Percentiles rank a stretch among this genome's conserved stretches.
phyloP scores from a whole-genome alignment of 2,113 vertebrate species.

The Coreoperca whiteheadi region DNA sequence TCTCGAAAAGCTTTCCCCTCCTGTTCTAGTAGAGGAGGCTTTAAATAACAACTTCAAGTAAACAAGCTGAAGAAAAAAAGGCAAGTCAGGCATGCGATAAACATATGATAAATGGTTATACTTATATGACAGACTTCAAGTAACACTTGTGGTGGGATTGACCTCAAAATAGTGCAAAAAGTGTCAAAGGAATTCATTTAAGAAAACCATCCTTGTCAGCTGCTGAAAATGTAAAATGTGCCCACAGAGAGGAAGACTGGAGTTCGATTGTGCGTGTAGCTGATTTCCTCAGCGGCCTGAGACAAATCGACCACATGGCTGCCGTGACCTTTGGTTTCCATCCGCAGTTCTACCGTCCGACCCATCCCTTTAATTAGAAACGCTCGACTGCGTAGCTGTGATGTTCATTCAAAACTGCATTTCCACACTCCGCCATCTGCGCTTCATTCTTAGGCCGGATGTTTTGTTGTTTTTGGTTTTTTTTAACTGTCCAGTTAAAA shows the following conservation, averaged over 20 bases:
- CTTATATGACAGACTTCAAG: background rate
- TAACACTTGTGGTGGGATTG: background rate
- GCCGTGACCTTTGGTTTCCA: slow-evolving; percentile 26
- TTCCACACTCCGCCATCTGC: background rate
- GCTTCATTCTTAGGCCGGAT: background rate
- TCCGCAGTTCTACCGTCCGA: background rate
- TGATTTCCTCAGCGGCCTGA: background rate
- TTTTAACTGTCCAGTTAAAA: background rate
- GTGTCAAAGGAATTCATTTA: background rate
- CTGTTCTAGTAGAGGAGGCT: slow-evolving; percentile 17
- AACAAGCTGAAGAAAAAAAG: slow-evolving; percentile 6
- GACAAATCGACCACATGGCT: slow-evolving; percentile 4
- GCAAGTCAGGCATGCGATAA: background rate
- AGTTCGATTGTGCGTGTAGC: slow-evolving; percentile 1
- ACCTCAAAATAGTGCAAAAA: too few species aligned
- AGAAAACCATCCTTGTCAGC: background rate
- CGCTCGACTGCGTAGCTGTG: background rate
- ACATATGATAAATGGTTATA: background rate
- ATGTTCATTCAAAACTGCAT: background rate
- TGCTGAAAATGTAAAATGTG: background rate
- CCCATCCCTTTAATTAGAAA: slow-evolving; percentile 33
- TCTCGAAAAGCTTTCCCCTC: slow-evolving; percentile 7
- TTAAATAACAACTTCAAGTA: background rate
- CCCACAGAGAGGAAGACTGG: background rate
- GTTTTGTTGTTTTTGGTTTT: too few species aligned